Conservation (phyloP, 23 tunicate species). For the Trididemnum miniatum region DNA sequence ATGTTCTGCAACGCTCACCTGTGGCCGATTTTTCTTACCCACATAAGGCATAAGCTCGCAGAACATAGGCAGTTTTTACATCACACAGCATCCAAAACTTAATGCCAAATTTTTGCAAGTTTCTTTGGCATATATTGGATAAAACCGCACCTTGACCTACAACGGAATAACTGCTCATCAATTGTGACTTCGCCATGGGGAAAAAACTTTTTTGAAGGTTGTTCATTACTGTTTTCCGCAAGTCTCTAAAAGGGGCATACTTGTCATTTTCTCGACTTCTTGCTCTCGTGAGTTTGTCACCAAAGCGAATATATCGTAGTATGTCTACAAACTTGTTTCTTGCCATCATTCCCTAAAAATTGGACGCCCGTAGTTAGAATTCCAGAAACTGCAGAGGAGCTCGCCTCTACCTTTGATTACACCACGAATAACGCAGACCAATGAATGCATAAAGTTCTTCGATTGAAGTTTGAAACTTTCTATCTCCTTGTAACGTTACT, state of each 20-base stretch:
- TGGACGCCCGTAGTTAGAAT: conserved; percentile 15
- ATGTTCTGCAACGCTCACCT: conserved; percentile 22
- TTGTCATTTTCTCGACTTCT: conserved; percentile 29
- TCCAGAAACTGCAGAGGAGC: conserved; percentile 32
- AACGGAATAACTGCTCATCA: conserved; percentile 27
- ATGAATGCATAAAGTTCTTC: conserved; percentile 23
- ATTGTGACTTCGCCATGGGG: conserved; percentile 17
- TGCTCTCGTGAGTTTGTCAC: conserved; percentile 24
- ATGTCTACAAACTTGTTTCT: conserved; percentile 19
- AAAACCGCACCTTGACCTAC: conserved; percentile 29
- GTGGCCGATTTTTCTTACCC: conserved; percentile 23
- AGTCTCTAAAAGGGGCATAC: conserved; percentile 24
- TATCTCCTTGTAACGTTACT: not conserved
- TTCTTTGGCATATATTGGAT: conserved; percentile 30
- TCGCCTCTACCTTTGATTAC: conserved; percentile 33
- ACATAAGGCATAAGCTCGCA: conserved; percentile 16
- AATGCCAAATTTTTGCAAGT: conserved; percentile 34
- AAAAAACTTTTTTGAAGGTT: conserved; percentile 21
- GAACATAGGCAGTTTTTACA: conserved; percentile 25
- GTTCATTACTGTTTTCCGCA: conserved; percentile 21
- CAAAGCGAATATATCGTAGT: conserved; percentile 15
- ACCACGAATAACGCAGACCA: conserved; percentile 37
- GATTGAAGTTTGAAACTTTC: not conserved
- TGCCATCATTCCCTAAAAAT: conserved; percentile 21
- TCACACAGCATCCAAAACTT: conserved; percentile 27